Evolutionary conservation across 2,797 vertebrate species (phyloP).

Genomic region (Caiman crocodilus): DNA sequence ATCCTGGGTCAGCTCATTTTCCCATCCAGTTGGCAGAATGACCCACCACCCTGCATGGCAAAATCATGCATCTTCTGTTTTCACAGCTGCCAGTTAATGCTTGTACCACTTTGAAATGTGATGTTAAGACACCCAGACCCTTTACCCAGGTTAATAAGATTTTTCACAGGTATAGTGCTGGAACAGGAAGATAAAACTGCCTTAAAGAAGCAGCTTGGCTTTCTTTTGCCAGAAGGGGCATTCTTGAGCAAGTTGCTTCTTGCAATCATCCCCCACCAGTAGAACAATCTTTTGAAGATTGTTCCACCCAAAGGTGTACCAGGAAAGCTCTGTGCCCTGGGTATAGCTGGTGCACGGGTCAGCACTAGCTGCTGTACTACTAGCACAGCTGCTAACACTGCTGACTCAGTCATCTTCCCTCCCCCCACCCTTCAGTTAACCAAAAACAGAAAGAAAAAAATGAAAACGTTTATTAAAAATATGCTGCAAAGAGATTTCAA

Average conservation of each 20-base stretch:
- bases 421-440: too few relatives aligned
- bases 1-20: not conserved
- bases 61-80: not conserved
- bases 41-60: not conserved
- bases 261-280: not conserved
- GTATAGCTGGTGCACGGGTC: too few relatives aligned
- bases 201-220: not conserved
- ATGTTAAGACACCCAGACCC: not conserved
- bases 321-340: too few relatives aligned
- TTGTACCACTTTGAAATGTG: fast-evolving
- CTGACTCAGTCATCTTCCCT: too few relatives aligned
- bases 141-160: not conserved
- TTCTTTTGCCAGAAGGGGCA: not conserved
- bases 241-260: not conserved
- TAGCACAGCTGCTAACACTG: too few relatives aligned
- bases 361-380: too few relatives aligned
- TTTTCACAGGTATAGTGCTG: not conserved
- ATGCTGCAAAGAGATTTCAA: not conserved
- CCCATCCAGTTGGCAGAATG: not conserved
- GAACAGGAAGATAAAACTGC: not conserved
- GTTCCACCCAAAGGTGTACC: fast-evolving
- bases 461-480: not conserved
- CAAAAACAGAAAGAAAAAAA: not conserved
- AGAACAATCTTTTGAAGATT: not conserved
- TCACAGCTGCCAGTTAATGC: fast-evolving